Base-by-base conservation (phyloP, 2,113 vertebrate genomes). In the Megaptera novaeangliae region DNA sequence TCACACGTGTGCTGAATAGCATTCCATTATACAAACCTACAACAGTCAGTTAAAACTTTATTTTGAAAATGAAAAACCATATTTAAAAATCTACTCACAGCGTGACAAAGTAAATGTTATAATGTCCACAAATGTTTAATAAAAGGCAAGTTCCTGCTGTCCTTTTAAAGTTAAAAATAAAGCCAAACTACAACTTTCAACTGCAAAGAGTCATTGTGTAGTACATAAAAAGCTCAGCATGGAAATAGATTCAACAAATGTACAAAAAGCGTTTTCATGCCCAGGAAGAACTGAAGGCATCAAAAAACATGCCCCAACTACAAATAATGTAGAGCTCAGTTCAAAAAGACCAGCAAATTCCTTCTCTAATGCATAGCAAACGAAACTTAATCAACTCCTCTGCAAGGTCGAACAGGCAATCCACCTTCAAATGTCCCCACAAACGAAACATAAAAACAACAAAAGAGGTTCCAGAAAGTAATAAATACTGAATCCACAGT, bases 141-240 rank as follows among this genome's bases (percentile, higher is more conserved):
- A 92, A 88, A 94, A 96, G 83, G 46, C 74, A 81, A 97, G 63
- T 97, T 91, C 95, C 91, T 93, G 96, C 93, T 96, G 93, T 96
- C 94, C 89, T 94, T 98, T 97, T 92, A 96, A 98, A 97, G 94
- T 96, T 95, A 95, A 97, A 97, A 96, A 96, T 95, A 97, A 97
- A 87, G 80, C 44, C 93, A 68, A 97, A 93, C 96, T 94, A 89
- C 92, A 98, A 97, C 46, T 96, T 97, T 94, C 44, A 59, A 95
- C 57, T 86, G 93, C 88, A 97, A 97, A 93, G 95, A 96, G 86
- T 97, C 94, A 97, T 96, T 97, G 95, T 97, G 52, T 81, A 14
- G 69, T 61, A 94, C 69, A 96, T 97, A 97, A 97, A 98, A 97
- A 97, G 96, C 97, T 97, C 96, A 97, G 95, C 98, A 96, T 97